Evolutionary conservation across 2,888 invertebrate species (phyloP), one percentile per base, ranked within the genome.

Genomic region (Elmis aenea): DNA sequence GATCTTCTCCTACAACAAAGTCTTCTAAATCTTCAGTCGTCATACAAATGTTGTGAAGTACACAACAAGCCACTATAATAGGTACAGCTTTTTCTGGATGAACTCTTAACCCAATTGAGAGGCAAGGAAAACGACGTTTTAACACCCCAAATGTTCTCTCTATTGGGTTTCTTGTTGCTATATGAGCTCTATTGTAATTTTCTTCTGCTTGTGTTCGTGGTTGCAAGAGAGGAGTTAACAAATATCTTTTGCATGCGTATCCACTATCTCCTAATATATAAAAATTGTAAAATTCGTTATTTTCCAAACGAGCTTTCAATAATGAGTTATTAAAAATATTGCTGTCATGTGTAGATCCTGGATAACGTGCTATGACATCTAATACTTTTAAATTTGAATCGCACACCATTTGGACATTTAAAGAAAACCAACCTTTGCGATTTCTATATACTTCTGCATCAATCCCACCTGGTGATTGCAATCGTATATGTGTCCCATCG

Each of bases 1-100:
- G 8, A 22, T 14, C 13, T 12, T 42, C 30, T 10, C 33, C 32
- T 18, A n/a, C 12, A 33, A 33, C 12, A 14, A n/a, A n/a, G n/a
- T n/a, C n/a, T n/a, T n/a, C n/a, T n/a, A 14, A 20, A 13, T 18
- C 33, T 33, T 33, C 37, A 26, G 38, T 26, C 25, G 32, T 29
- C 21, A 37, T 28, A 26, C 45, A 43, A 25, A 46, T 43, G 22
- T 49, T 49, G 29, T 49, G 46, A 9, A 49, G 28, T 15, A 49
- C 38, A 34, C 42, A 42, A 30, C 34, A 34, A 23, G 45, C 40
- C 9, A 48, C 13, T n/a, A n/a, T 23, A 5, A 18, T 18, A 5
- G 18, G 18, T 5, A 18, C 6, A 18, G 18, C 18, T 6, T 18
- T 18, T 18, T 5, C 5, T 5, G 18, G 18, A 5, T 18, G 18